These are phyloP conservation scores for Rhea pennata DNA, from an alignment of 2,113 vertebrate genomes.

Conservation along the genomic window DNA sequence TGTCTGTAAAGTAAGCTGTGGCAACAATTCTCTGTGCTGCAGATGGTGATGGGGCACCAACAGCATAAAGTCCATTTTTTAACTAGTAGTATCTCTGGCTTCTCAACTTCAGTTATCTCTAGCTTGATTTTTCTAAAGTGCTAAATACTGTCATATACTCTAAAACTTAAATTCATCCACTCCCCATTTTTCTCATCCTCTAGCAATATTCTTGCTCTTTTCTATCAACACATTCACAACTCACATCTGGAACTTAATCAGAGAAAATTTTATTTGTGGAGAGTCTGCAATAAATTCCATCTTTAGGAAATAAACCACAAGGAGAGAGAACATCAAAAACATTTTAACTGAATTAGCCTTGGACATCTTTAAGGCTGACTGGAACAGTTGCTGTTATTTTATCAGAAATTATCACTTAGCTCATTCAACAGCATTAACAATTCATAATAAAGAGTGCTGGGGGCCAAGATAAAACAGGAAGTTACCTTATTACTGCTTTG, in stretches of 20 bases:
- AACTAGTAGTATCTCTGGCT: not conserved
- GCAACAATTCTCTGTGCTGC: not conserved
- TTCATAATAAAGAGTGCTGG: not conserved
- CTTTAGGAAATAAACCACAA: not conserved
- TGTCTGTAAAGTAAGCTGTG: not conserved
- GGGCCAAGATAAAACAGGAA: not conserved
- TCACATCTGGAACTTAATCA: not conserved
- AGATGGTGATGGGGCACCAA: not conserved
- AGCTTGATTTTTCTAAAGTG: not conserved
- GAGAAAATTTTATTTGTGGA: not conserved
- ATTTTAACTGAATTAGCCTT: not conserved
- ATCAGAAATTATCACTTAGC: not conserved
- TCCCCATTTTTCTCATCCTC: not conserved
- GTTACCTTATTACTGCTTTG: not conserved
- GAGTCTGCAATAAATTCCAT: not conserved
- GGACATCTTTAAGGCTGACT: not conserved
- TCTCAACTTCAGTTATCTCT: not conserved
- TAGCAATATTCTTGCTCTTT: not conserved
- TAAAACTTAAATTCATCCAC: not conserved
- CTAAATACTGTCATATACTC: fast-evolving
- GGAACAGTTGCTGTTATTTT: not conserved
- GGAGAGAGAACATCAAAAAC: not conserved
- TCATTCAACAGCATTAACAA: not conserved
- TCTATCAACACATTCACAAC: not conserved
- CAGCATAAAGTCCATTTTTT: not conserved